These are phyloP conservation scores for Phalloptychus januarius DNA, from an alignment of 2,797 vertebrate genomes.

Conservation along the genomic window DNA sequence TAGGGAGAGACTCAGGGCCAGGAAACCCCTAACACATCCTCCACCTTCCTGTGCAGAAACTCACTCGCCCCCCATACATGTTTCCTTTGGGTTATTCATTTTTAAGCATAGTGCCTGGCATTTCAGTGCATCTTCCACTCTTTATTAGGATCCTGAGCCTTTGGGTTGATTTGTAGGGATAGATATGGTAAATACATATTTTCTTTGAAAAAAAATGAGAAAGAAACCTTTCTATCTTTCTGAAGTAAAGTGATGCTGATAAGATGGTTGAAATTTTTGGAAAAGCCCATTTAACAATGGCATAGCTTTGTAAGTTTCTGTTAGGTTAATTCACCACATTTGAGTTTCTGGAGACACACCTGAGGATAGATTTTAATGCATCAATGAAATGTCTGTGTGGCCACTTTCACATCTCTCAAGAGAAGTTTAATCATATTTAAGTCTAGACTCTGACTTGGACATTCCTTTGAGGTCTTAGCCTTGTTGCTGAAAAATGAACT, in stretches of 20 bases:
- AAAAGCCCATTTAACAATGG: background rate
- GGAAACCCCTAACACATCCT: conserved; percentile 65
- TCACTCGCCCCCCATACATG: conserved; percentile 31
- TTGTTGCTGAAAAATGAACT: too few species aligned
- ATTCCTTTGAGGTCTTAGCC: too few species aligned
- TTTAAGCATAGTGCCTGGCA: conserved; percentile 86
- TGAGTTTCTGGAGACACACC: background rate
- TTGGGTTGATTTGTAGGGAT: conserved; percentile 29
- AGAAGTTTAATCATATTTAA: too few species aligned
- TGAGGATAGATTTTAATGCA: background rate
- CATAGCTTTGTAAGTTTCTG: background rate
- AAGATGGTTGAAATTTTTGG: background rate
- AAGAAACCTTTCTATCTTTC: background rate
- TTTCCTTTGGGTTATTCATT: conserved; percentile 82
- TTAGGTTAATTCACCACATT: background rate
- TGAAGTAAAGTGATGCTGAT: background rate
- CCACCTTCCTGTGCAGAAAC: conserved; percentile 32
- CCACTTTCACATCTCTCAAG: too few species aligned
- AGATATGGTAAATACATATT: conserved; percentile 82
- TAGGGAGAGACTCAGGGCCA: conserved; percentile 79
- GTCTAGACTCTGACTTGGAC: too few species aligned
- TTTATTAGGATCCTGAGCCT: conserved; percentile 85
- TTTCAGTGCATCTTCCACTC: conserved; percentile 87
- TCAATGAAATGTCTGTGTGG: too few species aligned
- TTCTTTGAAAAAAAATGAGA: conserved; percentile 11